Evolutionary conservation across 92 coral and sea anemone species (phyloP).

Genomic region (Porites cylindrica): DNA sequence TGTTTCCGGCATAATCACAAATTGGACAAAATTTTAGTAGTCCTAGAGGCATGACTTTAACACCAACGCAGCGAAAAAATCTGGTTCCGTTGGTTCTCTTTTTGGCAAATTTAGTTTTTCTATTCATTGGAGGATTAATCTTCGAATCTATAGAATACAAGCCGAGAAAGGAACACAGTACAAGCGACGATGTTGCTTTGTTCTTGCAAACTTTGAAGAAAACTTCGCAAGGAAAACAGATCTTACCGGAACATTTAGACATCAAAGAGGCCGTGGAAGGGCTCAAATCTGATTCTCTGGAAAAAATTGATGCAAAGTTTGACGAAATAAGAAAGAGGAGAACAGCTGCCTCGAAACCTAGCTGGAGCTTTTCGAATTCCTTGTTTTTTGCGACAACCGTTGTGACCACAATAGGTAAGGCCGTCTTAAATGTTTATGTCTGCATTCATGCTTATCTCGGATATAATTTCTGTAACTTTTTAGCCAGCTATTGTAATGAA

Average conservation of each 20-base stretch:
- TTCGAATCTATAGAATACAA: constrained; percentile 78
- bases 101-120: constrained; percentile 73
- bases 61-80: constrained; percentile 72
- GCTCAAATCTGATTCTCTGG: constrained; percentile 63
- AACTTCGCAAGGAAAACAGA: constrained; percentile 62
- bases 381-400: constrained; percentile 89
- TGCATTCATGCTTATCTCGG: background rate
- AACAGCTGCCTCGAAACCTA: constrained; percentile 70
- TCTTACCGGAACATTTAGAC: constrained; percentile 67
- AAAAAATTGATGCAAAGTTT: constrained; percentile 62
- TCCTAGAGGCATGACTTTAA: constrained; percentile 63
- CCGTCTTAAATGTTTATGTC: background rate
- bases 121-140: constrained; percentile 82
- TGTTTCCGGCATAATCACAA: background rate
- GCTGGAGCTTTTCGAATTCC: constrained; percentile 90
- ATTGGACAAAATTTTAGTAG: too few relatives aligned
- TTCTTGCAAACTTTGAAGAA: constrained; percentile 72
- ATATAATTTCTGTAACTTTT: background rate
- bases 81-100: constrained; percentile 70
- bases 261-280: constrained; percentile 56
- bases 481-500: background rate
- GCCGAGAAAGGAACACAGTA: constrained; percentile 48
- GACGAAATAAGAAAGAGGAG: constrained; percentile 54
- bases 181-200: constrained; percentile 60
- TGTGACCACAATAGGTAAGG: constrained; percentile 89